phyloP scores from a whole-genome alignment of 2,797 vertebrate genomes.

The Aeoliscus strigatus region DNA sequence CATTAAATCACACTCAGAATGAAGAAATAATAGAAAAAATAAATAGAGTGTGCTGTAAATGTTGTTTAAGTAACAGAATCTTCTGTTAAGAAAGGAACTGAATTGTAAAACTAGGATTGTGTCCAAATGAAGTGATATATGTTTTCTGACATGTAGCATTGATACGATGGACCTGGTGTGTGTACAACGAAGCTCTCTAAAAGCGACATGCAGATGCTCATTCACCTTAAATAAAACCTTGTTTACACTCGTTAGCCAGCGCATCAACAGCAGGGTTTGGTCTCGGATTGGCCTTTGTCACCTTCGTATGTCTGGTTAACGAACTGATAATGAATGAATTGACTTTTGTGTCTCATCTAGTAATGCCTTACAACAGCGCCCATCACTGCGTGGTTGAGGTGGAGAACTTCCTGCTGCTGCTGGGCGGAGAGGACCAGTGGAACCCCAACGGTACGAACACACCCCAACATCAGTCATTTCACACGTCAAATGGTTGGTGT shows the following conservation, averaged over 20 bases:
- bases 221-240: no score
- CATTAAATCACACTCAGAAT: no score
- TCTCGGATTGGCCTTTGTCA: background rate
- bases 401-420: conserved; percentile 95
- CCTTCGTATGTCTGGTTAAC: background rate
- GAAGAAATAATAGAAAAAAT: no score
- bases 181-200: no score
- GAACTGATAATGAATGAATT: conserved; percentile 6
- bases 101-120: background rate
- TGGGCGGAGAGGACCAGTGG: conserved; percentile 99
- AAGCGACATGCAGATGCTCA: no score
- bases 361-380: conserved; percentile 99
- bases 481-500: conserved; percentile 12
- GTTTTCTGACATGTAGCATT: no score
- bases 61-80: background rate
- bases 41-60: no score
- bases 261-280: no score
- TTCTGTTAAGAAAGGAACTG: background rate
- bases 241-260: no score
- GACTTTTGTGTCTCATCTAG: conserved; percentile 68
- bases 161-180: no score
- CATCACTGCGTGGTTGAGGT: conserved; percentile 99
- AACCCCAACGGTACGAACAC: conserved; percentile 92
- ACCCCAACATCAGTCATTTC: conserved; percentile 5
- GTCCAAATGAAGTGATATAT: background rate